Percentiles rank a stretch among this genome's conserved stretches.
Conservation (phyloP, 2,797 vertebrate genomes). For the Eidolon dupreanum region DNA sequence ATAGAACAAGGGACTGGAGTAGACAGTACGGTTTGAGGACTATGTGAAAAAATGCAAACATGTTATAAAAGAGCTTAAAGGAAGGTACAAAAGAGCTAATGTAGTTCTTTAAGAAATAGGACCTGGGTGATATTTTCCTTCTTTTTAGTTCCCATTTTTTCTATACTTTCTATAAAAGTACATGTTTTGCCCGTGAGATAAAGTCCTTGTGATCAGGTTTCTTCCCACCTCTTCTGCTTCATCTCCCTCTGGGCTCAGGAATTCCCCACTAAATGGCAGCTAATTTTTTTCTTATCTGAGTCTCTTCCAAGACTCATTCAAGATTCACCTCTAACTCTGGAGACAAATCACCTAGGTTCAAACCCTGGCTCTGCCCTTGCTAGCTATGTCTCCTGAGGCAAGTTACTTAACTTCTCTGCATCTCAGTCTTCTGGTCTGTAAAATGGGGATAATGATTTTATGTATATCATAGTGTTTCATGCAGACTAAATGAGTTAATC, state of each 20-base stretch:
- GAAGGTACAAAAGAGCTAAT: background rate
- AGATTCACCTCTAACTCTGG: background rate
- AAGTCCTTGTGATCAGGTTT: background rate
- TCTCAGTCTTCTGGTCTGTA: background rate
- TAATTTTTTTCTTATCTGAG: background rate
- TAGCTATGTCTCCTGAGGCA: background rate
- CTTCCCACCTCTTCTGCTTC: background rate
- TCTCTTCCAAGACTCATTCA: constrained; percentile 9
- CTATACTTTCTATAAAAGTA: background rate
- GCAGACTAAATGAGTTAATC: background rate
- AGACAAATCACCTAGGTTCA: background rate
- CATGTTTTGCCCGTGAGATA: background rate
- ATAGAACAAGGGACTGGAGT: background rate
- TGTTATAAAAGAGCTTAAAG: background rate
- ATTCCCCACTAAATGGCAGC: background rate
- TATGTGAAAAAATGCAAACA: background rate
- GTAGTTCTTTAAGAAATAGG: background rate
- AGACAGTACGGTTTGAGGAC: background rate
- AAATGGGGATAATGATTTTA: background rate
- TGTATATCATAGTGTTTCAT: background rate
- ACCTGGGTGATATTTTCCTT: background rate
- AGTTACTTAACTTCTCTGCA: background rate
- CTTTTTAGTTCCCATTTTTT: background rate
- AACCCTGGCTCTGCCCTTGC: background rate
- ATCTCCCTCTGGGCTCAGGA: background rate